These are phyloP conservation scores for Polydrusus cervinus DNA, from an alignment of 2,888 invertebrate genomes.

Conservation along the genomic window DNA sequence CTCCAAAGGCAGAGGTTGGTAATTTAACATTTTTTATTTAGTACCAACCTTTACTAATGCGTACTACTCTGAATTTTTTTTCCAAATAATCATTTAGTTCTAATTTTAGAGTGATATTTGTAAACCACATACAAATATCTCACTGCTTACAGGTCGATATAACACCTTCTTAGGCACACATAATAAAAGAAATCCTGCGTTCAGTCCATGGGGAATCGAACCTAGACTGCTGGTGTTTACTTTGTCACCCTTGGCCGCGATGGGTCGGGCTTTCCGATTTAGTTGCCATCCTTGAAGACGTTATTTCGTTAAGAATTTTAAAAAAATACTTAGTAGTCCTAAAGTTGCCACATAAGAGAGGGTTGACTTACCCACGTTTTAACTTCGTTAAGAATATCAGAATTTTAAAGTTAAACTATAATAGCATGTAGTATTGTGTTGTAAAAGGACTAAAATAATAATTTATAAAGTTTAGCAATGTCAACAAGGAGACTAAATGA, in stretches of 20 bases:
- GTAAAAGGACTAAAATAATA: too few species aligned
- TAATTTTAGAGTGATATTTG: too few species aligned
- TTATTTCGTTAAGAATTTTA: constrained; percentile 9
- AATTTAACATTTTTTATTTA: too few species aligned
- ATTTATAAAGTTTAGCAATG: too few species aligned
- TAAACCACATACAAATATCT: too few species aligned
- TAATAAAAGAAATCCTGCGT: background rate
- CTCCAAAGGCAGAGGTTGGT: too few species aligned
- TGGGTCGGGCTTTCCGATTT: background rate
- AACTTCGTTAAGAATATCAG: background rate
- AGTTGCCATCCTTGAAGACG: background rate
- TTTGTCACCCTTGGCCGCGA: background rate
- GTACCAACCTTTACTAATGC: too few species aligned
- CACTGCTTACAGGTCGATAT: too few species aligned
- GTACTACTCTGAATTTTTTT: too few species aligned
- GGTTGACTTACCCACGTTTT: background rate
- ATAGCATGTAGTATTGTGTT: background rate
- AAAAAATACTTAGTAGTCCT: constrained; percentile 1
- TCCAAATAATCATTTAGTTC: too few species aligned
- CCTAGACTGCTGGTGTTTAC: background rate
- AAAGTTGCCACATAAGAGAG: background rate
- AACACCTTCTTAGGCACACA: background rate
- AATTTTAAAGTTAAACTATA: background rate
- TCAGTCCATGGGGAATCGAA: background rate
- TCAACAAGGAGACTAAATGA: too few species aligned